Conservation (phyloP, 2,888 invertebrate species). For the Melikaiella ostensackeni region DNA sequence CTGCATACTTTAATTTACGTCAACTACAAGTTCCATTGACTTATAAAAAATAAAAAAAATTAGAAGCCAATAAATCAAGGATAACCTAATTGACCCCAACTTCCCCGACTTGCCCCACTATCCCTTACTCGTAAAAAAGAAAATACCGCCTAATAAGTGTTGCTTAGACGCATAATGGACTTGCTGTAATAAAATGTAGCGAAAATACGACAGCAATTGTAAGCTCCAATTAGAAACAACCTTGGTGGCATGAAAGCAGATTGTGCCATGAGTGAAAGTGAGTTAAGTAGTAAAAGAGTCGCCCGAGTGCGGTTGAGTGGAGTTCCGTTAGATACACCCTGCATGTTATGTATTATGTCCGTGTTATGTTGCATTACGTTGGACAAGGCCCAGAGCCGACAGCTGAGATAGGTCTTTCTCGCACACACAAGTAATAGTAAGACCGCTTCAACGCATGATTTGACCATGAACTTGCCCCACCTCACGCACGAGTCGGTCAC, state of each 20-base stretch:
- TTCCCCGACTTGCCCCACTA: too few relatives aligned
- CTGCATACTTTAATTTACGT: too few relatives aligned
- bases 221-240: neutral
- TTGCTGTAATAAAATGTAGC: neutral
- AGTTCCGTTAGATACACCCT: constrained; percentile 37
- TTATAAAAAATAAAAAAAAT: too few relatives aligned
- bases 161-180: too few relatives aligned
- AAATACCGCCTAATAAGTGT: too few relatives aligned
- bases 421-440: constrained; percentile 16
- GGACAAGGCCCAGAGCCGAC: constrained; percentile 21
- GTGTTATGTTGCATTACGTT: constrained; percentile 27
- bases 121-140: too few relatives aligned
- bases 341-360: constrained; percentile 8
- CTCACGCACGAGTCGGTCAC: constrained; percentile 65
- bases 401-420: constrained; percentile 47
- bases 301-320: constrained; percentile 17
- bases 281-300: constrained; percentile 30
- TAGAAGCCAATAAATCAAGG: too few relatives aligned
- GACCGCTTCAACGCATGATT: constrained; percentile 59
- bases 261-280: constrained; percentile 25
- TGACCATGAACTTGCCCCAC: constrained; percentile 74
- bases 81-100: too few relatives aligned
- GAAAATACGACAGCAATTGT: neutral
- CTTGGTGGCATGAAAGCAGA: constrained; percentile 2
- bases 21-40: too few relatives aligned